These are phyloP conservation scores for Telmatochromis sp. DNA, from an alignment of 2,113 vertebrate species.

Conservation along the genomic window DNA sequence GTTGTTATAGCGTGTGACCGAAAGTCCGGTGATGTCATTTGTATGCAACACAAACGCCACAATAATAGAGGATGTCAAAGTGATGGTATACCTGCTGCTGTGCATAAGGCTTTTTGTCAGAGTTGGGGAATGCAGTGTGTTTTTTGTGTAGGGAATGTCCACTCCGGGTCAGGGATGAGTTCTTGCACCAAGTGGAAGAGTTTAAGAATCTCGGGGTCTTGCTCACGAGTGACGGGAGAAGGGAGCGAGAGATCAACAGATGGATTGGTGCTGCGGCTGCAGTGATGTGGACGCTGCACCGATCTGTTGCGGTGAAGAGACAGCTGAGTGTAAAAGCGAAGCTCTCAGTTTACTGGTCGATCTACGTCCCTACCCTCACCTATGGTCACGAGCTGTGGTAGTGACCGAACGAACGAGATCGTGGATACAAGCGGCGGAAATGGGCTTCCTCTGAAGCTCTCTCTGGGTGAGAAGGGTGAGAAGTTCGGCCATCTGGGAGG, in stretches of 20 bases:
- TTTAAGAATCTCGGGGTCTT: not conserved
- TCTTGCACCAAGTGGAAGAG: fast-evolving
- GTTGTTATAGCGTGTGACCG: fast-evolving
- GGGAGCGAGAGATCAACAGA: fast-evolving
- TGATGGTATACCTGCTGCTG: not conserved
- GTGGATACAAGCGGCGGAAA: fast-evolving
- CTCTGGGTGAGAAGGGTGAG: not conserved
- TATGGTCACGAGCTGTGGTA: not conserved
- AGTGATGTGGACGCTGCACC: fast-evolving
- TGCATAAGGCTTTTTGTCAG: not conserved
- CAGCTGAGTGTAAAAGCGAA: fast-evolving
- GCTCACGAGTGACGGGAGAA: fast-evolving
- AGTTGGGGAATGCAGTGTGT: not conserved
- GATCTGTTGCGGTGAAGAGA: fast-evolving
- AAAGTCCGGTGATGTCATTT: not conserved
- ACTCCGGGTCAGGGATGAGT: not conserved
- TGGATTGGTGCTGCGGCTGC: fast-evolving
- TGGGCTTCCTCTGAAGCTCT: not conserved
- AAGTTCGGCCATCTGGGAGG: not conserved
- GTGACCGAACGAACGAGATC: fast-evolving
- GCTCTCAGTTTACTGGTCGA: fast-evolving
- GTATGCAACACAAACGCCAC: fast-evolving
- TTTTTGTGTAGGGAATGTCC: not conserved
- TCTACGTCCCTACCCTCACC: not conserved
- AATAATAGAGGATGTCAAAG: not conserved